Evolutionary conservation across 2,797 vertebrate species (phyloP).

Genomic region (Galaxias olidus): DNA sequence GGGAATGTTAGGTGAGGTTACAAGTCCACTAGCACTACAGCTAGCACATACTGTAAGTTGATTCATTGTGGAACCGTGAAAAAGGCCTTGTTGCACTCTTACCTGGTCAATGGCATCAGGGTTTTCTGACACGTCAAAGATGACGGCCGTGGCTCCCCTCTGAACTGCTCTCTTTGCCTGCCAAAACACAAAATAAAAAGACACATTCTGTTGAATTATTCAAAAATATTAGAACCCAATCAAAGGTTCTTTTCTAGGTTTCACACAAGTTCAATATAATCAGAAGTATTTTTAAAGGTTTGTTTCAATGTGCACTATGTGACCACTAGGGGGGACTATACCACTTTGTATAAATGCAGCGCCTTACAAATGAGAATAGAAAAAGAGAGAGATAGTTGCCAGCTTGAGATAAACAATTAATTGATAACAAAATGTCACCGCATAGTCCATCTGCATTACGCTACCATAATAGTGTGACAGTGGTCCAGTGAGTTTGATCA

Average conservation of each 20-base stretch:
- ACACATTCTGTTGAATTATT: not conserved
- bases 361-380: not conserved
- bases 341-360: conserved; percentile 20
- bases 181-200: conserved; percentile 34
- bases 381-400: not conserved
- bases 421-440: conserved; percentile 34
- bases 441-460: conserved; percentile 9
- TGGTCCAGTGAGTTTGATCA: not conserved
- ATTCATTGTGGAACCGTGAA: too few species aligned
- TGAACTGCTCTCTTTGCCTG: conserved; percentile 97
- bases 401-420: not conserved
- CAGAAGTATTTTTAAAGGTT: not conserved
- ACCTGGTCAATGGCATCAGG: conserved; percentile 98
- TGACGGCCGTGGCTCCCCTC: conserved; percentile 95
- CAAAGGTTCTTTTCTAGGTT: too few species aligned
- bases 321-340: conserved; percentile 80
- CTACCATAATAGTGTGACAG: conserved; percentile 8
- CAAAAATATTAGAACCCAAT: too few species aligned
- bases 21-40: too few species aligned
- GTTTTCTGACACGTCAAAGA: conserved; percentile 99
- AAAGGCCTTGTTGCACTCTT: conserved; percentile 20
- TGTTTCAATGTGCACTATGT: conserved; percentile 8
- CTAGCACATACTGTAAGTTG: too few species aligned
- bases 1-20: not conserved
- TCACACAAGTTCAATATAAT: too few species aligned